Base-by-base conservation (phyloP, 2,888 invertebrate genomes). In the Fissipunctia ypsillon region DNA sequence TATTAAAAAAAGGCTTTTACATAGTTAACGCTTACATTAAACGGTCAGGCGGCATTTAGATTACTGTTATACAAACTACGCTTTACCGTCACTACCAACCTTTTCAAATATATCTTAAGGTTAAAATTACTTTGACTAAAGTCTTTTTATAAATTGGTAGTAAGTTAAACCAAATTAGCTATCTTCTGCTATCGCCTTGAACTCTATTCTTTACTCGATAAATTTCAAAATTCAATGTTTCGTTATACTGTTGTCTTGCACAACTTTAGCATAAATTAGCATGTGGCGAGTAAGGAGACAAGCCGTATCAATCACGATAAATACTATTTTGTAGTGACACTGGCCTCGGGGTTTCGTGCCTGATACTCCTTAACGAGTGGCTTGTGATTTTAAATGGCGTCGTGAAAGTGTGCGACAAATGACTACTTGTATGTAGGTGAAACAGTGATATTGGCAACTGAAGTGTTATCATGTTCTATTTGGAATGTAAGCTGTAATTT, bases 261-360 rank as follows among this genome's bases (percentile, higher is more conserved):
- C 28, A 73, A 59, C 70, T 86, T 87, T 85, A 76, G 86, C 84
- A 88, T 88, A 86, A 88, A 89, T 88, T 89, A 87, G 86, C 88
- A 88, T 86, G 87, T 86, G 86, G 80, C 82, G 84, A 87, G 86
- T 84, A 82, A 78, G 84, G 84, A 83, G 88, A 86, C 88, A 88
- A 81, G 88, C 73, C 74, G 85, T 88, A 89, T 89, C 89, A 89
- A 89, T 89, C 89, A 89, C 81, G 87, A 87, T 89, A 89, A 89
- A 88, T 85, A 86, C 88, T 86, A 85, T 89, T 86, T 86, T 85
- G 87, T 85, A 87, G 88, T 87, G 89, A 87, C 87, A 87, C 79
- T 83, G 77, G 77, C 89, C 84, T 72, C 75, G 69, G 87, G 88
- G 68, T 57, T 80, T 74, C 74, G 79, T 80, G 83, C 72, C 48